Evolutionary conservation across 2,113 vertebrate genomes (phyloP).

Genomic region (Lota lota): DNA sequence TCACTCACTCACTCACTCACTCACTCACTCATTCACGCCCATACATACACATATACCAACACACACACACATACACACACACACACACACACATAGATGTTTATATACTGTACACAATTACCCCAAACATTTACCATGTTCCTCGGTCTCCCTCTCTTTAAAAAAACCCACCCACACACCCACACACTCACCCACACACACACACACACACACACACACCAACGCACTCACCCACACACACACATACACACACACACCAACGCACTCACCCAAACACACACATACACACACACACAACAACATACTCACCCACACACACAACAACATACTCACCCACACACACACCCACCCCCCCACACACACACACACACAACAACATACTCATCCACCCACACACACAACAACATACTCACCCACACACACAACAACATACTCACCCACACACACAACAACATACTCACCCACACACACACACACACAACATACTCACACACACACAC

Average conservation of each 20-base stretch:
- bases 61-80: not conserved
- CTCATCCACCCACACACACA: conserved; percentile 18
- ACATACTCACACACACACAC: conserved; percentile 11
- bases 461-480: too few relatives aligned
- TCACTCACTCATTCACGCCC: not conserved
- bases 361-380: too few relatives aligned
- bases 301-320: conserved; percentile 21
- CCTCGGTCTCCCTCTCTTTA: too few relatives aligned
- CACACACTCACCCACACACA: conserved; percentile 12
- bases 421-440: conserved; percentile 7
- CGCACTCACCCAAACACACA: not conserved
- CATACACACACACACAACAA: conserved; percentile 7
- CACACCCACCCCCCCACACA: too few relatives aligned
- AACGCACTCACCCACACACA: conserved; percentile 14
- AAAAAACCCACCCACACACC: too few relatives aligned
- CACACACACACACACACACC: conserved; percentile 17
- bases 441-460: too few relatives aligned
- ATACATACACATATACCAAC: not conserved
- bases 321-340: conserved; percentile 15
- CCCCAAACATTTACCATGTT: too few relatives aligned
- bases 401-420: conserved; percentile 20
- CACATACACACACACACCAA: conserved; percentile 40
- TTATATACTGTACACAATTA: too few relatives aligned
- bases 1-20: not conserved
- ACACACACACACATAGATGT: too few relatives aligned